phyloP scores from a whole-genome alignment of 1,140 invertebrate genomes.

The Lineus longissimus region DNA sequence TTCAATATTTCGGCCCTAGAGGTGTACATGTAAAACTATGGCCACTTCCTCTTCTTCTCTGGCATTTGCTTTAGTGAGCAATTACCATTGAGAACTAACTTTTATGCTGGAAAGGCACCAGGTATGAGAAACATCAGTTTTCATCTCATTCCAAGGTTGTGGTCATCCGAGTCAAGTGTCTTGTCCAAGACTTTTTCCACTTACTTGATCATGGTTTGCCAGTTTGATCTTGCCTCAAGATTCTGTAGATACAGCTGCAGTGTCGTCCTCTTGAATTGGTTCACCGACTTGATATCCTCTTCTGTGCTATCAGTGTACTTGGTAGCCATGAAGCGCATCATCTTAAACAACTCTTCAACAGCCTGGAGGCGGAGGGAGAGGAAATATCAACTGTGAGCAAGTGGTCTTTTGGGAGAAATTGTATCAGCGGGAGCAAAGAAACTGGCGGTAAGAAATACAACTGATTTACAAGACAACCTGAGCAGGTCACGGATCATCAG shows the following conservation, averaged over 20 bases:
- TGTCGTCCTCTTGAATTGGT: slow-evolving; percentile 75
- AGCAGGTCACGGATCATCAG: too few species aligned
- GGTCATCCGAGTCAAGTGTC: too few species aligned
- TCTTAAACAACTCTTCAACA: slow-evolving; percentile 83
- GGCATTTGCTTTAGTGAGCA: too few species aligned
- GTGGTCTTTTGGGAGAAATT: slow-evolving; percentile 4
- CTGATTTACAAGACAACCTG: background rate
- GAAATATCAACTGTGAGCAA: slow-evolving; percentile 14
- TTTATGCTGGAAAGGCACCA: too few species aligned
- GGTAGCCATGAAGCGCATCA: slow-evolving; percentile 79
- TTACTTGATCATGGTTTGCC: slow-evolving; percentile 80
- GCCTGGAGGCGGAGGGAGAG: slow-evolving; percentile 64
- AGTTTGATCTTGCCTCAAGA: slow-evolving; percentile 76
- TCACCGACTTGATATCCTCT: slow-evolving; percentile 75
- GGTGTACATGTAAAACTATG: too few species aligned
- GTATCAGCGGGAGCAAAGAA: slow-evolving; percentile 9
- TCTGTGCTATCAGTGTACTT: slow-evolving; percentile 72
- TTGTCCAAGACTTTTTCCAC: too few species aligned
- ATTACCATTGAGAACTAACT: too few species aligned
- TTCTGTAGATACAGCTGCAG: slow-evolving; percentile 75
- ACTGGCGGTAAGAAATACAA: background rate
- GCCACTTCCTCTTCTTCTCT: too few species aligned
- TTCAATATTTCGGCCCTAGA: too few species aligned
- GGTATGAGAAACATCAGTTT: slow-evolving; percentile 27
- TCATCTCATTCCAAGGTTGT: too few species aligned